A percentile compares a stretch with the other conserved stretches of the same genome.
Evolutionary conservation across 2,797 vertebrate species (phyloP).

Genomic region (Scleropages formosus): DNA sequence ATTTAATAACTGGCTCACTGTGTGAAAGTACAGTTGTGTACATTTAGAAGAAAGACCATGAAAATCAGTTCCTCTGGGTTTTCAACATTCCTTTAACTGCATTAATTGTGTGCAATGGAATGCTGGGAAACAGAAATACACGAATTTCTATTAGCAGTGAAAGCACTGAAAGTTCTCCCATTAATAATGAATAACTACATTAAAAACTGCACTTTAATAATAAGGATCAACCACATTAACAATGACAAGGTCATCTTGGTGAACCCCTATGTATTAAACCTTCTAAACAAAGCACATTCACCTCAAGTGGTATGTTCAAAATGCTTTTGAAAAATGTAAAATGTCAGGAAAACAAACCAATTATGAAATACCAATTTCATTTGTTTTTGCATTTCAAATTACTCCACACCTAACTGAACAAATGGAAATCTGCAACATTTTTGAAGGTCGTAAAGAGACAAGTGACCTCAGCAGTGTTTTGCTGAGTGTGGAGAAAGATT

Average conservation of each 20-base stretch:
- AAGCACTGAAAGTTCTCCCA: background rate
- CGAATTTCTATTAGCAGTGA: background rate
- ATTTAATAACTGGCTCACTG: conserved; percentile 6
- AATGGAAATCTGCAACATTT: background rate
- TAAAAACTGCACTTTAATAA: background rate
- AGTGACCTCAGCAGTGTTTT: too few relatives aligned
- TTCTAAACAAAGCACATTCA: background rate
- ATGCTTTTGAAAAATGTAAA: background rate
- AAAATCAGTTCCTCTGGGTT: too few relatives aligned
- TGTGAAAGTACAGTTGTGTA: background rate
- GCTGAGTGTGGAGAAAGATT: too few relatives aligned
- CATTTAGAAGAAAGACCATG: background rate
- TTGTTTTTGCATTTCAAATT: background rate
- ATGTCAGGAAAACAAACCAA: too few relatives aligned
- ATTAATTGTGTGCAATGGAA: too few relatives aligned
- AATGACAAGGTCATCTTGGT: background rate
- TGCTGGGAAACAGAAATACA: background rate
- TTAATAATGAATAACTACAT: background rate
- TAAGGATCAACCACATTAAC: conserved; percentile 6
- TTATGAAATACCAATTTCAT: background rate
- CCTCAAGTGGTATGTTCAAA: background rate
- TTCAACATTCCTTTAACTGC: too few relatives aligned
- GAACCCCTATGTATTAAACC: background rate
- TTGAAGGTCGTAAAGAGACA: background rate
- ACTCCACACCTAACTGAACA: conserved; percentile 17